A percentile compares a stretch with the other conserved stretches of the same genome.
Conservation (phyloP, 2,888 invertebrate species). For the Amphimallon solstitiale region DNA sequence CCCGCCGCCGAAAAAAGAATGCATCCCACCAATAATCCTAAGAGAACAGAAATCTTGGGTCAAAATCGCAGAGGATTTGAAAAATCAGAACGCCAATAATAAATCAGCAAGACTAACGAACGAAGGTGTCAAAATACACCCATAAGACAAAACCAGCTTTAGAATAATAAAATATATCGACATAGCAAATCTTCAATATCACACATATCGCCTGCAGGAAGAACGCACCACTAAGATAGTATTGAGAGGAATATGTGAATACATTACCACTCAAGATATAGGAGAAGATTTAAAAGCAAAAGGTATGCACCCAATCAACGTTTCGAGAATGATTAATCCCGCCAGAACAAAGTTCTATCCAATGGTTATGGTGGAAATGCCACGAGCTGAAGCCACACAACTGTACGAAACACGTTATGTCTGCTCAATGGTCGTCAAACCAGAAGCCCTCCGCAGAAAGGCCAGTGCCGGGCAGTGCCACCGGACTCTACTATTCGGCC, state of each 20-base stretch:
- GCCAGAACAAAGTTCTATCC: not conserved
- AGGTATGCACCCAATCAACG: not conserved
- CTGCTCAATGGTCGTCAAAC: not conserved
- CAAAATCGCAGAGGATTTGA: too few species aligned
- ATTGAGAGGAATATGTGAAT: constrained; percentile 1
- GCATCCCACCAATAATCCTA: too few species aligned
- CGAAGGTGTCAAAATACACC: too few species aligned
- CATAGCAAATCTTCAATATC: not conserved
- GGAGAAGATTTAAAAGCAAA: not conserved
- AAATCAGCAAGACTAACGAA: too few species aligned
- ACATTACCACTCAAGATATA: not conserved
- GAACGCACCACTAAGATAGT: not conserved
- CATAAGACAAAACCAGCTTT: too few species aligned
- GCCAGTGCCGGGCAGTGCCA: constrained; percentile 3
- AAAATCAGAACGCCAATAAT: too few species aligned
- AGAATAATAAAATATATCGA: too few species aligned
- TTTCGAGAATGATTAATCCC: not conserved
- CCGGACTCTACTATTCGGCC: constrained; percentile 11
- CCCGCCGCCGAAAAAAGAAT: too few species aligned
- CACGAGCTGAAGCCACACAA: not conserved
- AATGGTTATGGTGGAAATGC: not conserved
- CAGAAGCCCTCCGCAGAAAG: too few species aligned
- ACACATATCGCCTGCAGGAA: not conserved
- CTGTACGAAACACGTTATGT: not conserved
- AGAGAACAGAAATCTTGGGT: too few species aligned